Conservation (phyloP, 2,113 vertebrate genomes). For the Pluvianellus socialis region DNA sequence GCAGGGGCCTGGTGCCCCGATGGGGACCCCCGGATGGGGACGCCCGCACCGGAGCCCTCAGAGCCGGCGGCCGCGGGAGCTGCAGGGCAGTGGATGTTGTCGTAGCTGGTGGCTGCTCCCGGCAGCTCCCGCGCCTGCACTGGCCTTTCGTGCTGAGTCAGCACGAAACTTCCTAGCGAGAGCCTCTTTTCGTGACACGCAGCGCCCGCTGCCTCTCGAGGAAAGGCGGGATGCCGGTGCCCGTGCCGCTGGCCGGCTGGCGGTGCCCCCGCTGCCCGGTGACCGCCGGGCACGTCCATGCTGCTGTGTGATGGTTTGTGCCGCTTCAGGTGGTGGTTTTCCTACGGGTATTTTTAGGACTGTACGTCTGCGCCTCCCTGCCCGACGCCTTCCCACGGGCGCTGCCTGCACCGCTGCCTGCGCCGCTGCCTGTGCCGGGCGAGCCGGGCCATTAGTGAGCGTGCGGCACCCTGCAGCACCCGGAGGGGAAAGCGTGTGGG, state of each 20-base stretch:
- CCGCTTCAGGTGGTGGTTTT: background rate
- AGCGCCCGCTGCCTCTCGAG: background rate
- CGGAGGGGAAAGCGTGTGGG: background rate
- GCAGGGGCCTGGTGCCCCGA: background rate
- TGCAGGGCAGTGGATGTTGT: background rate
- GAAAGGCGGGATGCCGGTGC: background rate
- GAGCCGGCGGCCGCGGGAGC: background rate
- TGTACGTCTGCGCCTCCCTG: background rate
- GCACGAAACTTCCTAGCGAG: conserved; percentile 5
- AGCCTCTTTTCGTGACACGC: background rate
- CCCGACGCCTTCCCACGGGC: background rate
- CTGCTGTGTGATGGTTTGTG: background rate
- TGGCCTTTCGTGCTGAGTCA: conserved; percentile 36
- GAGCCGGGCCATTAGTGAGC: background rate
- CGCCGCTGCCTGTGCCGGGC: background rate
- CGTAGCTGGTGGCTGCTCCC: background rate
- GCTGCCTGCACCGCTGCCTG: background rate
- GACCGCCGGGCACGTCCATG: background rate
- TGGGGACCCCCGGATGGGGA: background rate
- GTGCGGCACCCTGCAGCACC: background rate
- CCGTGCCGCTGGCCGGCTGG: fast-evolving
- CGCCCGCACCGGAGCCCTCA: background rate
- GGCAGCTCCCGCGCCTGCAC: background rate
- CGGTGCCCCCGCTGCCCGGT: background rate
- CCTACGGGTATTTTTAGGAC: background rate